Percentiles rank a stretch among this genome's conserved stretches.
Evolutionary conservation across 2,113 vertebrate species (phyloP).

Genomic region (Ciconia boyciana): DNA sequence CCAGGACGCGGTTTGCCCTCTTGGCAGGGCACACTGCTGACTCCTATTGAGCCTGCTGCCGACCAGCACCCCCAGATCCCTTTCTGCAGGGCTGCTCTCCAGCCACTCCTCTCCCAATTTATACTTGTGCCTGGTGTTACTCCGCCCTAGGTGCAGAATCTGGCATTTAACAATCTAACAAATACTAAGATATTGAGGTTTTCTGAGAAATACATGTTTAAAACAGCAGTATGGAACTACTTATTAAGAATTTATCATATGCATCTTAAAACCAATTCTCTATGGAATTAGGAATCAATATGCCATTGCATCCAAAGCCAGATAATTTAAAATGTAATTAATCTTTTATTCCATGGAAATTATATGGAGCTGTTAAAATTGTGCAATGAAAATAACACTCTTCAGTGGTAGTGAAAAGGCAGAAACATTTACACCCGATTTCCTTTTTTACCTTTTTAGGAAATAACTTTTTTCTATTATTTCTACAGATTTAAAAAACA

Average conservation of each 20-base stretch:
- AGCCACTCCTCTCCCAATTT: neutral
- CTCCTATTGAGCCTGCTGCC: neutral
- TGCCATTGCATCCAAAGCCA: neutral
- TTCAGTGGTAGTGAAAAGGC: neutral
- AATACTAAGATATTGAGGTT: neutral
- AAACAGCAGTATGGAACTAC: neutral
- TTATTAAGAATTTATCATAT: constrained; percentile 1
- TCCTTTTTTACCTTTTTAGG: neutral
- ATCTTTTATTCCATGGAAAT: neutral
- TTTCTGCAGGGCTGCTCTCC: neutral
- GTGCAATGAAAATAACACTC: neutral
- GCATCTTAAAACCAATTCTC: neutral
- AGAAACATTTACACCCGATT: neutral
- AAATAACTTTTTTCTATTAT: neutral
- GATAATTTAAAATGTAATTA: neutral
- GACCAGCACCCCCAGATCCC: neutral
- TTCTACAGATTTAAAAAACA: neutral
- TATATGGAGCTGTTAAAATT: neutral
- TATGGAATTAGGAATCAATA: neutral
- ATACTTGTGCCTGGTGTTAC: no score
- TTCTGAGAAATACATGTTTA: neutral
- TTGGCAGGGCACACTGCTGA: neutral
- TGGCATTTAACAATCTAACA: neutral
- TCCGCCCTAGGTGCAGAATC: neutral
- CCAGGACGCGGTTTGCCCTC: neutral